Conservation (phyloP, 2,797 vertebrate species). For the Austrolebias charrua region DNA sequence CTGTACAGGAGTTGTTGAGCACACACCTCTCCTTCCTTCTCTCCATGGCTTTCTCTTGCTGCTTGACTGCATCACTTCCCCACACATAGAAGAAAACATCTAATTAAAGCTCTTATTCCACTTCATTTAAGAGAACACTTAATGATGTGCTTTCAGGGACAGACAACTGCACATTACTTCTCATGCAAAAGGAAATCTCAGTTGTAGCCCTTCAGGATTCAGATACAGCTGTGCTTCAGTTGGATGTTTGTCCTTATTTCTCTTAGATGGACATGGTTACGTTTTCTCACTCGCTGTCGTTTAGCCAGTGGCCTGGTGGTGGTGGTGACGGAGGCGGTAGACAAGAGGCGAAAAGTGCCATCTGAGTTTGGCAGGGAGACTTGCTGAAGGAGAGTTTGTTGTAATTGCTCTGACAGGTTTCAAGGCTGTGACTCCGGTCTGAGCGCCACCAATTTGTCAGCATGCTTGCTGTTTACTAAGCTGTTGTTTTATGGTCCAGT, state of each 20-base stretch:
- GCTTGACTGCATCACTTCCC: slow-evolving; percentile 74
- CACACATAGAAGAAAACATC: slow-evolving; percentile 69
- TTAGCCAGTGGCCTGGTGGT: slow-evolving; percentile 48
- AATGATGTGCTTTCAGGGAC: slow-evolving; percentile 78
- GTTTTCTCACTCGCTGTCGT: slow-evolving; percentile 58
- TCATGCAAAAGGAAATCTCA: slow-evolving; percentile 72
- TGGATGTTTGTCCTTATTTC: slow-evolving; percentile 53
- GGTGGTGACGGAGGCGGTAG: slow-evolving; percentile 42
- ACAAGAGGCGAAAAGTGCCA: slow-evolving; percentile 57
- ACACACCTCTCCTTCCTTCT: slow-evolving; percentile 39
- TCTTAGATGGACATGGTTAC: slow-evolving; percentile 28
- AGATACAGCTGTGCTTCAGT: slow-evolving; percentile 74
- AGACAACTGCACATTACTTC: slow-evolving; percentile 78
- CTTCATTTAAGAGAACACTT: slow-evolving; percentile 82
- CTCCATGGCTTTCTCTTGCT: slow-evolving; percentile 67
- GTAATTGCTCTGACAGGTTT: slow-evolving; percentile 84
- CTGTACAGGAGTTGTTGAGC: slow-evolving; percentile 67
- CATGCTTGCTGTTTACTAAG: slow-evolving; percentile 86
- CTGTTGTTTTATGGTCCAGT: slow-evolving; percentile 91
- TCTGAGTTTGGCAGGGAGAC: slow-evolving; percentile 70
- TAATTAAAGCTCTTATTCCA: slow-evolving; percentile 84
- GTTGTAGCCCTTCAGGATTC: slow-evolving; percentile 62
- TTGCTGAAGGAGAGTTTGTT: slow-evolving; percentile 70
- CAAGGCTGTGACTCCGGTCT: slow-evolving; percentile 86
- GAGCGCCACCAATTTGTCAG: slow-evolving; percentile 90